Evolutionary conservation across 1,140 invertebrate genomes (phyloP), one percentile per base, ranked within the genome.

Genomic region (Stegodyphus dumicola): DNA sequence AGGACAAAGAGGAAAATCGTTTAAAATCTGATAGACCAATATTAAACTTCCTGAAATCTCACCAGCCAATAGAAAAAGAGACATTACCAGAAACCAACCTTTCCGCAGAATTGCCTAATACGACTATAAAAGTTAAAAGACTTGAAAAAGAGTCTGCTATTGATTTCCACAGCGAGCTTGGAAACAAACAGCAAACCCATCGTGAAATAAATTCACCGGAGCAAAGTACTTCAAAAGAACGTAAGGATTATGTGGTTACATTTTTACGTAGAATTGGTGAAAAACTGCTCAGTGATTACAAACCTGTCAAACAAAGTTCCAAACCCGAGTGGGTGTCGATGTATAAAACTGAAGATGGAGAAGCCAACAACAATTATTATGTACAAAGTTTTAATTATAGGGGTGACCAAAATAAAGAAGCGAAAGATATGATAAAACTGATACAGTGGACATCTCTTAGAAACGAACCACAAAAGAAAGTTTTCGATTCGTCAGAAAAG

Each of bases 351-450:
- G 65, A 18, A 18, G 17, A 67, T 2, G 7, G 7, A 18, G n/a
- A 18, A 1, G 7, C 11, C 9, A n/a, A 18, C n/a, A 17, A 18
- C n/a, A 18, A 67, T 17, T 33, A 33, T 13, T 77, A 69, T 67
- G 13, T 85, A 6, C 4, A 69, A 49, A 85, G 64, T n/a, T 85
- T 67, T 18, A 77, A 85, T 48, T 85, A 85, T 15, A 85, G 3
- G 54, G 81, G 81, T 5, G 17, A 76, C 56, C 18, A 76, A 67
- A 60, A 69, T 48, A 15, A 69, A 17, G n/a, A 54, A 6, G 7
- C 6, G n/a, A 85, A 77, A 51, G 74, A 85, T 60, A 7, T 84
- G 5, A 17, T 54, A 48, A 75, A 75, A 48, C 33, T 83, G 49
- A 18, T 49, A 10, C 13, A 67, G n/a, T 60, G 56, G 9, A 60